Evolutionary conservation across 2,113 vertebrate species (phyloP).

Genomic region (Leuciscus idus): DNA sequence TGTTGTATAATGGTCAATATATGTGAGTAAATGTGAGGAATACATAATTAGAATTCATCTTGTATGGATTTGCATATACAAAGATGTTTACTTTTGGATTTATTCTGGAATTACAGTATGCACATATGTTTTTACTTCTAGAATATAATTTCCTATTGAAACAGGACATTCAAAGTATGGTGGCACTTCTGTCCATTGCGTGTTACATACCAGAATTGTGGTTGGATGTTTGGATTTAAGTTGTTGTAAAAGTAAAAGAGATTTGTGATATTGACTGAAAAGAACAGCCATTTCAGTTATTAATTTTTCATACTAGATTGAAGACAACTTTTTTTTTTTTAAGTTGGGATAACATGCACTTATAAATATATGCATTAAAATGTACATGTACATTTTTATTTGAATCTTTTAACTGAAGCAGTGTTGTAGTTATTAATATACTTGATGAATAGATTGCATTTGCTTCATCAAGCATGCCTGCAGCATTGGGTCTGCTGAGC

Average conservation of each 20-base stretch:
- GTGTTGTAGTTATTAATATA: neutral
- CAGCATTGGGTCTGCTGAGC: neutral
- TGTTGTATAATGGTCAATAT: neutral
- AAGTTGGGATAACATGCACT: neutral
- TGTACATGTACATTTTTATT: neutral
- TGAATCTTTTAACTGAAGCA: neutral
- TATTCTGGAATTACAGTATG: neutral
- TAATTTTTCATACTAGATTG: neutral
- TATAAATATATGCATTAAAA: neutral
- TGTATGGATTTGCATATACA: neutral
- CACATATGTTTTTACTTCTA: neutral
- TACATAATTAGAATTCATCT: neutral
- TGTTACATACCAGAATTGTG: neutral
- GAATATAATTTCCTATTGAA: neutral
- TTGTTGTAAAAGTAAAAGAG: neutral
- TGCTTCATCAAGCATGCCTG: neutral
- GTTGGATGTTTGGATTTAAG: neutral
- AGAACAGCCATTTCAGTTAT: neutral
- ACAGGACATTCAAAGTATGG: neutral
- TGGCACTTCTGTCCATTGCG: neutral
- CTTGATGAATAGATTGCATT: neutral
- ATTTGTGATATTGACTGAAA: neutral
- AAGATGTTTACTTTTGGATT: neutral
- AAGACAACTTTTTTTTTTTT: neutral
- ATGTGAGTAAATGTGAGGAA: neutral